Conservation (phyloP, 2,888 invertebrate species). For the Escarpia spicata region DNA sequence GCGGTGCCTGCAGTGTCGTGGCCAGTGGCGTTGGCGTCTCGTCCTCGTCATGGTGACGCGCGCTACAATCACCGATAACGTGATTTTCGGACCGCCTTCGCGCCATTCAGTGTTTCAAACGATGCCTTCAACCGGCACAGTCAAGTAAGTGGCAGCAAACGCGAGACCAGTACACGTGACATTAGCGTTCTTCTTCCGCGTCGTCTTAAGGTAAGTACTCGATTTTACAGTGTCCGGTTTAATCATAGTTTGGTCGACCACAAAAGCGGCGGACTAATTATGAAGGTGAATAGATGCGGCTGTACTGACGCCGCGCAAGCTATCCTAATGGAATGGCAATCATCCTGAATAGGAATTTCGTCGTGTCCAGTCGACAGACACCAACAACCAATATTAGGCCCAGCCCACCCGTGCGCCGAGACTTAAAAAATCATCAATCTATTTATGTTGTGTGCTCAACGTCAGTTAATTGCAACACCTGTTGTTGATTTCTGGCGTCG, state of each 20-base stretch:
- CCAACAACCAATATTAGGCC: not conserved
- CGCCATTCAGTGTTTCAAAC: not conserved
- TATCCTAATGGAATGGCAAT: not conserved
- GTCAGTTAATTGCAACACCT: not conserved
- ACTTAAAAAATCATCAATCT: slow-evolving; percentile 1
- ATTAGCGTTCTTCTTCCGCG: not conserved
- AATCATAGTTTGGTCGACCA: not conserved
- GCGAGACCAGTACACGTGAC: not conserved
- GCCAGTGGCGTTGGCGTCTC: not conserved
- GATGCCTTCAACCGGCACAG: not conserved
- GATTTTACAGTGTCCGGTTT: not conserved
- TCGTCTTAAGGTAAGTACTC: not conserved
- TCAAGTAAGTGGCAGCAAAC: not conserved
- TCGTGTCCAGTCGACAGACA: not conserved
- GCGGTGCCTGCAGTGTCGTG: not conserved
- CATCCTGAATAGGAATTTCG: not conserved
- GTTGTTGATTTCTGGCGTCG: not conserved
- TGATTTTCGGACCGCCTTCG: not conserved
- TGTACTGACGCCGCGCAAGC: not conserved
- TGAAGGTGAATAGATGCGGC: not conserved
- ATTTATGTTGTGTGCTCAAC: not conserved
- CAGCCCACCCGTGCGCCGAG: not conserved
- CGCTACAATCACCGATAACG: slow-evolving; percentile 4
- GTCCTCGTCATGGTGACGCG: slow-evolving; percentile 5
- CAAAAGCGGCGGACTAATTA: not conserved